These are phyloP conservation scores for Drepana falcataria DNA, from an alignment of 2,888 invertebrate genomes.

Conservation along the genomic window DNA sequence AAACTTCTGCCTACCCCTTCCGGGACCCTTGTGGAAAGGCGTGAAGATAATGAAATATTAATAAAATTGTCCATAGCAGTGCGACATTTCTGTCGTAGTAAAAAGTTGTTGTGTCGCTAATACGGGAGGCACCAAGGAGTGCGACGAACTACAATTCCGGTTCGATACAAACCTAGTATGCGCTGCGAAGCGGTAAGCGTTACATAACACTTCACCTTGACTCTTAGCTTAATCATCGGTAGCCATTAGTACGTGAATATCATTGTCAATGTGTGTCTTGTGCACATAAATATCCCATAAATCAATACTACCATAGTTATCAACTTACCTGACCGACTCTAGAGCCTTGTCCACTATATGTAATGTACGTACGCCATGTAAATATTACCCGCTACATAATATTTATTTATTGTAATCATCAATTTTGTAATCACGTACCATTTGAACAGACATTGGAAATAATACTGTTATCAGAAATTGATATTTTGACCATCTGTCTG, in stretches of 20 bases:
- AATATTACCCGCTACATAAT: background rate
- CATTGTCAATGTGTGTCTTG: conserved; percentile 1
- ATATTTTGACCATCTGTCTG: background rate
- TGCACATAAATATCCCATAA: background rate
- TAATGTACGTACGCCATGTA: background rate
- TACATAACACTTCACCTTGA: conserved; percentile 28
- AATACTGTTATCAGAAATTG: background rate
- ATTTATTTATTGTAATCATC: background rate
- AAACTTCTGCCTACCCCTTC: too few species aligned
- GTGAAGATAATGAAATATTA: too few species aligned
- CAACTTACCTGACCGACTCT: background rate
- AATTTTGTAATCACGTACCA: background rate
- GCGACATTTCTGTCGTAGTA: background rate
- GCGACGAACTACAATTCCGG: background rate
- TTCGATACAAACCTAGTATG: background rate
- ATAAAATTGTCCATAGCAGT: background rate
- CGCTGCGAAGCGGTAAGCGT: conserved; percentile 12
- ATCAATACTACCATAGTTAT: background rate
- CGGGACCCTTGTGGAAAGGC: too few species aligned
- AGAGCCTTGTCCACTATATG: background rate
- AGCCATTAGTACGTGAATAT: conserved; percentile 7
- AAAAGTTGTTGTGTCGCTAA: background rate
- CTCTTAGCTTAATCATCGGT: conserved; percentile 16
- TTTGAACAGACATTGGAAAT: background rate
- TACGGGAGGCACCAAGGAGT: background rate